A percentile compares a stretch with the other conserved stretches of the same genome.
These are phyloP conservation scores for Peromyscus polionotus DNA, from an alignment of 2,113 vertebrate genomes.

Conservation along the genomic window DNA sequence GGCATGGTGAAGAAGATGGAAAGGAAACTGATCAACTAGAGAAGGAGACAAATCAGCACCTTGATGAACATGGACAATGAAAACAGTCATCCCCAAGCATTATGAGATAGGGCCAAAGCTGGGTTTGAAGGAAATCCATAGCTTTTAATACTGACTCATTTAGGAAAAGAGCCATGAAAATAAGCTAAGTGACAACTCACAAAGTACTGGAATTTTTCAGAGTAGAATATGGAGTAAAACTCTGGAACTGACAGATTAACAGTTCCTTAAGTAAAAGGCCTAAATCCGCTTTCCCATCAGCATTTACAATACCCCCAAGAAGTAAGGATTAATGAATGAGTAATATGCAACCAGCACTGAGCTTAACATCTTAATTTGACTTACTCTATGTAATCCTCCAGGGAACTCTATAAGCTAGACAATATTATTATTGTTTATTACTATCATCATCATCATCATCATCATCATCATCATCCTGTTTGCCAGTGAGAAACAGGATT, in stretches of 20 bases:
- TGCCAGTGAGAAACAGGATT: conserved; percentile 17
- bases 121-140: neutral
- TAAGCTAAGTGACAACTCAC: neutral
- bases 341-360: neutral
- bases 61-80: conserved; percentile 41
- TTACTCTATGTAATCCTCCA: conserved; percentile 26
- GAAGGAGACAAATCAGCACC: neutral
- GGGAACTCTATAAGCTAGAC: neutral
- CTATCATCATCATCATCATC: neutral
- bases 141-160: conserved; percentile 38
- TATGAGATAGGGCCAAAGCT: conserved; percentile 19
- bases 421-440: neutral
- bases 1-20: neutral
- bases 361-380: neutral
- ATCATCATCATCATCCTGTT: neutral
- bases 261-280: neutral
- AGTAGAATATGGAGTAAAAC: conserved; percentile 35
- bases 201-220: conserved; percentile 50
- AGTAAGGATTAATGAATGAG: conserved; percentile 2
- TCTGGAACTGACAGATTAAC: conserved; percentile 1
- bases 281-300: neutral
- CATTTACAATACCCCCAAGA: neutral
- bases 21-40: neutral
- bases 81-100: conserved; percentile 33
- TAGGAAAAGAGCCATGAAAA: conserved; percentile 29